phyloP scores from a whole-genome alignment of 1,140 invertebrate genomes.

The Sogatella furcifera region DNA sequence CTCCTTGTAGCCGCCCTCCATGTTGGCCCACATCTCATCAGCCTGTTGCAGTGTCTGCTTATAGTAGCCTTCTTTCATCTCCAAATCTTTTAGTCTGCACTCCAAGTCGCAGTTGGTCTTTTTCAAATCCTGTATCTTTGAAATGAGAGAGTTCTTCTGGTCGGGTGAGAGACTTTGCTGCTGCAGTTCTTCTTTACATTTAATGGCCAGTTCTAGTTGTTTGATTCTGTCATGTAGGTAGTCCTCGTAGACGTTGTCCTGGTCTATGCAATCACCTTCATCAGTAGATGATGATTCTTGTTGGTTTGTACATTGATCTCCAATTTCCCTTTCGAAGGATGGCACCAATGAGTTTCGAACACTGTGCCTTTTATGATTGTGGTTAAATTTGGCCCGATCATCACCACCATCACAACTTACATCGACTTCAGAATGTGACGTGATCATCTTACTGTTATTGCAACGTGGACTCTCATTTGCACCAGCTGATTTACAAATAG shows the following conservation, averaged over 20 bases:
- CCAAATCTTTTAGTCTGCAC: slow-evolving; percentile 26
- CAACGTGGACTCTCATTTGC: neutral
- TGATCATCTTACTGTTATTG: neutral
- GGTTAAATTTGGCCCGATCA: neutral
- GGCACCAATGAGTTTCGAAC: too few relatives aligned
- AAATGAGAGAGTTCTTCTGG: neutral
- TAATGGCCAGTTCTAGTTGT: neutral
- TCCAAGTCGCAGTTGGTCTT: slow-evolving; percentile 19
- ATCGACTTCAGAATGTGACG: neutral
- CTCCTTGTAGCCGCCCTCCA: slow-evolving; percentile 51
- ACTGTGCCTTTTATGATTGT: too few relatives aligned
- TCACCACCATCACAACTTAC: neutral
- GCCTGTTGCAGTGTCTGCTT: slow-evolving; percentile 60
- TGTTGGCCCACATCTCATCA: slow-evolving; percentile 58
- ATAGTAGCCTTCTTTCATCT: slow-evolving; percentile 46
- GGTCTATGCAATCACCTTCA: neutral
- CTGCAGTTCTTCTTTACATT: neutral
- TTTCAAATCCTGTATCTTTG: neutral
- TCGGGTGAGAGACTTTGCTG: neutral
- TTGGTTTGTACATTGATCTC: neutral
- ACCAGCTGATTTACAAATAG: neutral
- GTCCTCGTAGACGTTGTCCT: neutral
- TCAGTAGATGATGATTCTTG: neutral
- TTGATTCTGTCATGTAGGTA: neutral
- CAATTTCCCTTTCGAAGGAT: neutral